A percentile compares a stretch with the other conserved stretches of the same genome.
These are phyloP conservation scores for Sphecodes monilicornis DNA, from an alignment of 2,888 invertebrate genomes.

Conservation along the genomic window DNA sequence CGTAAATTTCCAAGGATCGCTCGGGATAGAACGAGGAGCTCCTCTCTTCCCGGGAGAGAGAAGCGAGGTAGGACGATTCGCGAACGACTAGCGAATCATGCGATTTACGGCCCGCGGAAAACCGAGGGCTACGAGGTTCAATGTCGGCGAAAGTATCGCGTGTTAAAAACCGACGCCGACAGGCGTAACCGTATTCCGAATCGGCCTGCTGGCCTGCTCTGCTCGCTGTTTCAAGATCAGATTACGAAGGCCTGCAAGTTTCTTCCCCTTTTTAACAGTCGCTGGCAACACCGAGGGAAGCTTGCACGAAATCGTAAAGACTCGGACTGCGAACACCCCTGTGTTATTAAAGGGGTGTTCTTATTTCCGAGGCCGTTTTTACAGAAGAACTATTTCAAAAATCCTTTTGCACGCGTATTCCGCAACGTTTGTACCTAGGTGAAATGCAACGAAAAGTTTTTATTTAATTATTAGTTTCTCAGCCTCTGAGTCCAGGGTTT, in stretches of 20 bases:
- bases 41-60: neutral
- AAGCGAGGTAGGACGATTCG: neutral
- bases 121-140: conserved; percentile 27
- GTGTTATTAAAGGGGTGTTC: too few relatives aligned
- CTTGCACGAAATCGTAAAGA: too few relatives aligned
- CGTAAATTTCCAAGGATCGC: conserved; percentile 55
- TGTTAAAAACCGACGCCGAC: conserved; percentile 13
- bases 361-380: too few relatives aligned
- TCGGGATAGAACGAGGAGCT: neutral
- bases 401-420: too few relatives aligned
- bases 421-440: too few relatives aligned
- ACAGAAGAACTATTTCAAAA: neutral
- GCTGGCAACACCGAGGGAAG: neutral
- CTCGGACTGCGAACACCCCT: too few relatives aligned
- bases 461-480: too few relatives aligned
- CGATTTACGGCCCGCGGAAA: conserved; percentile 51
- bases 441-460: too few relatives aligned
- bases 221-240: conserved; percentile 1
- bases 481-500: too few relatives aligned
- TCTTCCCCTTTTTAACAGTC: neutral
- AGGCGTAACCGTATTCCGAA: neutral
- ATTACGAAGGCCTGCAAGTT: neutral
- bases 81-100: neutral
- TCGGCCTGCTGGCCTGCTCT: neutral
- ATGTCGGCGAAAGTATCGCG: conserved; percentile 46